These are phyloP conservation scores for Augochlora pura DNA, from an alignment of 1,140 invertebrate species.

Conservation along the genomic window DNA sequence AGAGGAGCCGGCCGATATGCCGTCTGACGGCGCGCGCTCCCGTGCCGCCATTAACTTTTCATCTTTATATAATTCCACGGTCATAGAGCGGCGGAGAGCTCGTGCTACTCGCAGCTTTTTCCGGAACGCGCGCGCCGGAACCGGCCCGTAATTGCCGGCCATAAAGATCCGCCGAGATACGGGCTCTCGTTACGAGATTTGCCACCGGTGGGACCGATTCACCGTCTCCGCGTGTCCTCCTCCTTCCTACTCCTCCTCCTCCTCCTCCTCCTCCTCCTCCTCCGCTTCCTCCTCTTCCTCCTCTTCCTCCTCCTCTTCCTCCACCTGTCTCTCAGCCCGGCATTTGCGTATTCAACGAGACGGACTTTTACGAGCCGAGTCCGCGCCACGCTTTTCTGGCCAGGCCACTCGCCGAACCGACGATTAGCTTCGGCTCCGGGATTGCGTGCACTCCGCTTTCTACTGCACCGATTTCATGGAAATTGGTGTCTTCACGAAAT, in stretches of 20 bases:
- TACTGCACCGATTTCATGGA: neutral
- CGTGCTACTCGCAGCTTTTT: constrained; percentile 47
- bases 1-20: constrained; percentile 61
- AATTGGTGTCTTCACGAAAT: neutral
- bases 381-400: constrained; percentile 4
- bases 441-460: constrained; percentile 11
- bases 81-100: constrained; percentile 56
- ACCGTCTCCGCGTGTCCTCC: constrained; percentile 22
- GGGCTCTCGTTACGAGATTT: constrained; percentile 64
- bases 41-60: constrained; percentile 77
- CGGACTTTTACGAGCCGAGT: constrained; percentile 55
- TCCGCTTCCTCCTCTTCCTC: too few relatives aligned
- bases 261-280: too few relatives aligned
- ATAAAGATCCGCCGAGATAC: constrained; percentile 69
- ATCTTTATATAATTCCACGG: constrained; percentile 78
- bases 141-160: constrained; percentile 66
- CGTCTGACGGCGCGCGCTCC: constrained; percentile 57
- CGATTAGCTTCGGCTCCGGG: constrained; percentile 47
- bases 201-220: constrained; percentile 62
- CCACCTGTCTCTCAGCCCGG: neutral
- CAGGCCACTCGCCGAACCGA: constrained; percentile 48
- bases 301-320: neutral
- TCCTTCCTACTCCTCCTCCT: neutral
- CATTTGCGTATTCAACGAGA: constrained; percentile 51
- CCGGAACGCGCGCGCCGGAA: constrained; percentile 49